These are phyloP conservation scores for Notechis scutatus DNA, from an alignment of 2,113 vertebrate genomes.

Conservation along the genomic window DNA sequence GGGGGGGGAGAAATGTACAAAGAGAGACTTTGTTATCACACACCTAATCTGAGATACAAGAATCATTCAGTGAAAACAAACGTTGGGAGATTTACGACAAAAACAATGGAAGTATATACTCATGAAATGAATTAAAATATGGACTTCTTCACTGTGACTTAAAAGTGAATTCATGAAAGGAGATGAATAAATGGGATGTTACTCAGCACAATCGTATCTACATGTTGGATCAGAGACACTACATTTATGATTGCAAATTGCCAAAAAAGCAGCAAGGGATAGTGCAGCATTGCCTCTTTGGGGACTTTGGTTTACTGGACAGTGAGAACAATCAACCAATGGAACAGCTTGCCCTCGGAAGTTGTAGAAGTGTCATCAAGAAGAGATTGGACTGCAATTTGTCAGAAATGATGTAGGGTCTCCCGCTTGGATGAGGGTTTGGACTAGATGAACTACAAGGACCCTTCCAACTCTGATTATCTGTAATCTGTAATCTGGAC, in stretches of 20 bases:
- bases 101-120: not conserved
- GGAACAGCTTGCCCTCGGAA: too few species aligned
- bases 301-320: not conserved
- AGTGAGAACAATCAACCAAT: too few species aligned
- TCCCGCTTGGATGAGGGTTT: too few species aligned
- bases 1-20: not conserved
- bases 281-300: not conserved
- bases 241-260: not conserved
- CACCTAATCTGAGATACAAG: not conserved
- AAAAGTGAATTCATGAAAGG: not conserved
- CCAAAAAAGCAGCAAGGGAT: not conserved
- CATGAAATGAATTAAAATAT: not conserved
- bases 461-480: too few species aligned
- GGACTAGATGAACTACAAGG: too few species aligned
- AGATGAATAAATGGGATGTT: not conserved
- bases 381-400: too few species aligned
- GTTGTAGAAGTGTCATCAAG: too few species aligned
- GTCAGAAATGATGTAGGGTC: too few species aligned
- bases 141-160: not conserved
- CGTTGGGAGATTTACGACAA: not conserved
- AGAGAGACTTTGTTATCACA: not conserved
- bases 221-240: not conserved
- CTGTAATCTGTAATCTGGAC: not conserved
- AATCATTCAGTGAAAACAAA: not conserved
- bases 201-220: not conserved